phyloP scores from a whole-genome alignment of 2,888 invertebrate genomes.

The Ophonus ardosiacus region DNA sequence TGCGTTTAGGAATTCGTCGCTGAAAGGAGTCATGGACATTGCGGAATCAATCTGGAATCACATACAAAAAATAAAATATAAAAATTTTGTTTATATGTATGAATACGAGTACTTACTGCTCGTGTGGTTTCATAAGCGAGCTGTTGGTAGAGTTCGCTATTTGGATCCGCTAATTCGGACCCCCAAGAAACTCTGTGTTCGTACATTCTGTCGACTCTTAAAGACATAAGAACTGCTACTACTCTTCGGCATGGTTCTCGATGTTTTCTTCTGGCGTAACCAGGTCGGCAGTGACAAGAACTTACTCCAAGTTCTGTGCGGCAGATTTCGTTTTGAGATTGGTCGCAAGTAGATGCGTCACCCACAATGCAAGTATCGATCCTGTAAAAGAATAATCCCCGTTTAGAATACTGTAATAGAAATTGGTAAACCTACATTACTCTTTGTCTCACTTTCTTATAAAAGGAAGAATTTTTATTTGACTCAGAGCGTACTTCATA shows the following conservation, averaged over 20 bases:
- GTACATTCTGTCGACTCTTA: slow-evolving; percentile 90
- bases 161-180: slow-evolving; percentile 84
- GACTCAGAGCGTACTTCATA: too few species aligned
- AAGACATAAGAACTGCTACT: slow-evolving; percentile 86
- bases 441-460: too few species aligned
- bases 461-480: too few species aligned
- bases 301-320: slow-evolving; percentile 92
- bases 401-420: not conserved
- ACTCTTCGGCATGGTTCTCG: slow-evolving; percentile 88
- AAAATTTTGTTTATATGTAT: not conserved
- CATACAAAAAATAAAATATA: slow-evolving; percentile 33
- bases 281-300: slow-evolving; percentile 92
- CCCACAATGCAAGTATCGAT: slow-evolving; percentile 97
- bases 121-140: slow-evolving; percentile 91
- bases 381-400: slow-evolving; percentile 72
- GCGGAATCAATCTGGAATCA: slow-evolving; percentile 88
- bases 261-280: slow-evolving; percentile 83
- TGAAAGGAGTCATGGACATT: slow-evolving; percentile 94
- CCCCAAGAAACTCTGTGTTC: slow-evolving; percentile 89
- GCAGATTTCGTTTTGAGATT: slow-evolving; percentile 91
- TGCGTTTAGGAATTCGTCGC: slow-evolving; percentile 90
- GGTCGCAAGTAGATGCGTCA: slow-evolving; percentile 93
- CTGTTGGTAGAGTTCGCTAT: slow-evolving; percentile 89
- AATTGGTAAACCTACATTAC: too few species aligned
- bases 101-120: slow-evolving; percentile 81